Evolutionary conservation across 2,888 invertebrate species (phyloP).

Genomic region (Sminthurinus aureus): DNA sequence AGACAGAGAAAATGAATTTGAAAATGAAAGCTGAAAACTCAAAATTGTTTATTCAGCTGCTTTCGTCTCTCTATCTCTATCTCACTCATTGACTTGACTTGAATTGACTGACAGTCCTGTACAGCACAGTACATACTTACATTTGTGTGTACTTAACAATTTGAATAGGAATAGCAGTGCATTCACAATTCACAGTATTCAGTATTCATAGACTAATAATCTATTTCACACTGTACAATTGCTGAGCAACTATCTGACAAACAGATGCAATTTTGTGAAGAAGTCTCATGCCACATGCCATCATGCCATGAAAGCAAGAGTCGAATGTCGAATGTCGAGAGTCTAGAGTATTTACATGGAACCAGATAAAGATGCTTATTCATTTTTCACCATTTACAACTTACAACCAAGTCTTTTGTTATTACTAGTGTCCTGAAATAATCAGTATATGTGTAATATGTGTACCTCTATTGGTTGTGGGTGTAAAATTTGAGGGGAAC

Average conservation of each 20-base stretch:
- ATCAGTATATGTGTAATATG: no score
- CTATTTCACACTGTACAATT: background rate
- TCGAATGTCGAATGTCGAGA: background rate
- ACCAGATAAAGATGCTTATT: background rate
- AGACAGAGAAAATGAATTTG: constrained; percentile 11
- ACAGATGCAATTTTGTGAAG: background rate
- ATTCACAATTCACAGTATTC: background rate
- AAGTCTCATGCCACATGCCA: background rate
- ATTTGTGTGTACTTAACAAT: no score
- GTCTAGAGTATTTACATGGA: background rate
- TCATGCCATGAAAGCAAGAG: background rate
- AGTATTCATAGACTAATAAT: background rate
- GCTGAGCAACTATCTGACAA: background rate
- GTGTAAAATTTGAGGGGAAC: background rate
- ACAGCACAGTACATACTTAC: background rate
- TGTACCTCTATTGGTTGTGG: background rate
- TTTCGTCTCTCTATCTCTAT: background rate
- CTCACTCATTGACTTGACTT: background rate
- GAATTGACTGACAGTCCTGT: constrained; percentile 20
- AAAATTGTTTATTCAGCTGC: constrained; percentile 37
- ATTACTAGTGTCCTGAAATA: background rate
- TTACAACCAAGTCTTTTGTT: background rate
- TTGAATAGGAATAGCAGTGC: background rate
- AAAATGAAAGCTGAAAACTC: constrained; percentile 9
- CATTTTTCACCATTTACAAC: background rate